phyloP scores from a whole-genome alignment of 1,140 invertebrate species.

The Cylas formicarius region DNA sequence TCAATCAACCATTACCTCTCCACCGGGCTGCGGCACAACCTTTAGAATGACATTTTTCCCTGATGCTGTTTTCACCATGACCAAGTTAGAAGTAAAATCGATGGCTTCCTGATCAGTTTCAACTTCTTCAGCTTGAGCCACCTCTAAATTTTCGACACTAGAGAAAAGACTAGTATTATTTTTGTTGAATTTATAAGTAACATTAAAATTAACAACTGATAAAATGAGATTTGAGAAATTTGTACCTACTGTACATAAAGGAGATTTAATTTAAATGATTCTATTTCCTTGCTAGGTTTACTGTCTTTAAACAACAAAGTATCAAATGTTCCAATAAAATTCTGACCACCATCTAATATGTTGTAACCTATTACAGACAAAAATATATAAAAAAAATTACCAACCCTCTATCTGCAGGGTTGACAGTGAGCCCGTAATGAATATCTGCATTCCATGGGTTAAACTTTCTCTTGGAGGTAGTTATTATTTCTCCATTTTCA shows the following conservation, averaged over 20 bases:
- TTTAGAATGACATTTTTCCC: conserved; percentile 41
- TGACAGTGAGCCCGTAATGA: conserved; percentile 40
- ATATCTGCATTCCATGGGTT: conserved; percentile 42
- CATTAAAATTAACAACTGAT: too few species aligned
- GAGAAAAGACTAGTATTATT: conserved; percentile 5
- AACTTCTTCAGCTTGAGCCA: conserved; percentile 22
- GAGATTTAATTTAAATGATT: too few species aligned
- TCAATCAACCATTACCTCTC: too few species aligned
- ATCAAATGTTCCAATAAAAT: too few species aligned
- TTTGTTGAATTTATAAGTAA: background rate
- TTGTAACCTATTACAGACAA: too few species aligned
- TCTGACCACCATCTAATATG: too few species aligned
- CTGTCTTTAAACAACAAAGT: too few species aligned
- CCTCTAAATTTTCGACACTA: conserved; percentile 22
- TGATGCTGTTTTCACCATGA: conserved; percentile 39
- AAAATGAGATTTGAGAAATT: too few species aligned
- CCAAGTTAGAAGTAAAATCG: conserved; percentile 33
- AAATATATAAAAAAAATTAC: conserved; percentile 6
- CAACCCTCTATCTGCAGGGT: conserved; percentile 35
- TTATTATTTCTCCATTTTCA: conserved; percentile 25
- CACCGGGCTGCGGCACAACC: conserved; percentile 35
- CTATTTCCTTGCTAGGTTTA: too few species aligned
- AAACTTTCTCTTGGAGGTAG: conserved; percentile 30
- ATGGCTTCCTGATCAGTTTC: conserved; percentile 22
- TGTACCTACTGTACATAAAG: too few species aligned